Evolutionary conservation across 1,140 invertebrate genomes (phyloP).

Genomic region (Listronotus bonariensis): DNA sequence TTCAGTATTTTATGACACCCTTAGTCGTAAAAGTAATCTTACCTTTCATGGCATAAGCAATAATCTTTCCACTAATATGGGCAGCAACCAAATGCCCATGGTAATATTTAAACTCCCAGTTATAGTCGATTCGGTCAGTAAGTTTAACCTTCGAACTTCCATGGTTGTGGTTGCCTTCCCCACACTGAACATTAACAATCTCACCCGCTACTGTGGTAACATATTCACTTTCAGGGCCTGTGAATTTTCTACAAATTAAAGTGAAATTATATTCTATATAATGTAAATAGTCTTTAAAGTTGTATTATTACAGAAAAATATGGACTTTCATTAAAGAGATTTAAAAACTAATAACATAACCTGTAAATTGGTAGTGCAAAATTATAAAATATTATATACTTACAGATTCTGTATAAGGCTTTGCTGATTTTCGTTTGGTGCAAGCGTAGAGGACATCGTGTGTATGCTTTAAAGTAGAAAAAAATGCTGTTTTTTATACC

Average conservation of each 20-base stretch:
- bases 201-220: slow-evolving; percentile 69
- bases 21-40: not conserved
- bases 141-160: slow-evolving; percentile 89
- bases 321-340: too few relatives aligned
- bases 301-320: not conserved
- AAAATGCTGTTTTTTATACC: too few relatives aligned
- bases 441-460: not conserved
- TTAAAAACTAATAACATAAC: not conserved
- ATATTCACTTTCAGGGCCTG: slow-evolving; percentile 70
- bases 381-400: not conserved
- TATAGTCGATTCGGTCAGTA: slow-evolving; percentile 89
- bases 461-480: too few relatives aligned
- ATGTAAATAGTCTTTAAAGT: not conserved
- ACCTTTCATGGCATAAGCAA: slow-evolving; percentile 92
- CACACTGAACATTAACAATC: slow-evolving; percentile 73
- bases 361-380: not conserved
- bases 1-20: too few relatives aligned
- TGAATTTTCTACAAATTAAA: slow-evolving; percentile 64
- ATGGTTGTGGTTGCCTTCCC: slow-evolving; percentile 69
- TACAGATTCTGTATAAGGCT: slow-evolving; percentile 1
- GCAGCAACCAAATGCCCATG: slow-evolving; percentile 86
- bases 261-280: not conserved
- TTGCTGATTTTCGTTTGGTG: not conserved
- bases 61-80: slow-evolving; percentile 81
- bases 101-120: slow-evolving; percentile 88